A percentile compares a stretch with the other conserved stretches of the same genome.
phyloP scores from a whole-genome alignment of 2,113 vertebrate genomes.

The Perognathus longimembris region DNA sequence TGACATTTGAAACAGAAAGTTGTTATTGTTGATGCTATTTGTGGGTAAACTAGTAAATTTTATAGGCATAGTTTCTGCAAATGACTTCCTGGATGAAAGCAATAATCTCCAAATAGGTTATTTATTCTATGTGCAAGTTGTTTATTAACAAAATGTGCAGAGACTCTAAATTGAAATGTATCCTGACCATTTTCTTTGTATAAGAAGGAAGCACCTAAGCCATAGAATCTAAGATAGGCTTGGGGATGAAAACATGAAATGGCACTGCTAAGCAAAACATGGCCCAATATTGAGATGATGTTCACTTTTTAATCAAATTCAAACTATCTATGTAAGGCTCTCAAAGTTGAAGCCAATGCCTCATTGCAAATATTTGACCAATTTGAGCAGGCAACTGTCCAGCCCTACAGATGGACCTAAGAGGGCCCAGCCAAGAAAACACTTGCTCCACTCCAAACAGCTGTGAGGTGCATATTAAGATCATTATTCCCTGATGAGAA shows the following conservation, averaged over 20 bases:
- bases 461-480: constrained; percentile 73
- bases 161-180: not conserved
- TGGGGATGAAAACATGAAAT: not conserved
- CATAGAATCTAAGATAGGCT: not conserved
- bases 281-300: not conserved
- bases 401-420: constrained; percentile 80
- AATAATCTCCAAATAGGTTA: not conserved
- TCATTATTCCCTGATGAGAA: constrained; percentile 69
- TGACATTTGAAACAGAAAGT: not conserved
- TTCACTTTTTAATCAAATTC: constrained; percentile 60
- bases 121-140: not conserved
- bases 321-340: constrained; percentile 38
- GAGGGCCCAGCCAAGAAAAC: constrained; percentile 43
- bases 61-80: not conserved
- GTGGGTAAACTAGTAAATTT: constrained; percentile 7
- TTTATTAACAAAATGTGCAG: constrained; percentile 3
- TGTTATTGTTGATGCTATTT: not conserved
- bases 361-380: constrained; percentile 75
- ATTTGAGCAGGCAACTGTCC: constrained; percentile 75
- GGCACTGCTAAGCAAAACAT: not conserved
- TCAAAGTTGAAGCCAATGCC: constrained; percentile 56
- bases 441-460: constrained; percentile 67
- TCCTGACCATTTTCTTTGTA: not conserved
- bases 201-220: not conserved
- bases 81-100: constrained; percentile 19